phyloP scores from a whole-genome alignment of 1,140 invertebrate species.

The Tyrophagus putrescentiae region DNA sequence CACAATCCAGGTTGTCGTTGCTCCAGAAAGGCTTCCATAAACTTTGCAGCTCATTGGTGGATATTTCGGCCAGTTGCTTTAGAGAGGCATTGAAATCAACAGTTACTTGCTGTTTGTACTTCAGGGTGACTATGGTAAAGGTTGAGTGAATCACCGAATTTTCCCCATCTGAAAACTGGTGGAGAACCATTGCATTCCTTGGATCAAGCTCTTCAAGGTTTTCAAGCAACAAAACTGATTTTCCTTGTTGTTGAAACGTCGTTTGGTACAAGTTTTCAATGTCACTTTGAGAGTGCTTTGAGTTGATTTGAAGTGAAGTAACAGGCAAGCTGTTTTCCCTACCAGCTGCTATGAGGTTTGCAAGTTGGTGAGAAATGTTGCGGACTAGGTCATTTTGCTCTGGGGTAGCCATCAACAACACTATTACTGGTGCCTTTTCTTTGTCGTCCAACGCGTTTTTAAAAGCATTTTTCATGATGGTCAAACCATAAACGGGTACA shows the following conservation, averaged over 20 bases:
- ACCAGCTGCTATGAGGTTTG: not conserved
- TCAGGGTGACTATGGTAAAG: not conserved
- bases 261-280: not conserved
- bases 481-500: too few species aligned
- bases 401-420: not conserved
- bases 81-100: not conserved
- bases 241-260: not conserved
- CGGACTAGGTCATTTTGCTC: not conserved
- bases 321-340: not conserved
- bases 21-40: not conserved
- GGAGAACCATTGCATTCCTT: not conserved
- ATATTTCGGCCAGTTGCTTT: not conserved
- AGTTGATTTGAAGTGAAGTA: not conserved
- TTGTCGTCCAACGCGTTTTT: not conserved
- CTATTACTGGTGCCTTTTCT: not conserved
- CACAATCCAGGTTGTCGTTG: not conserved
- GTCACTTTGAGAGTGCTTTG: not conserved
- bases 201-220: not conserved
- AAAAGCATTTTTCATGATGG: too few species aligned
- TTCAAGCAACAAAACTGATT: not conserved
- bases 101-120: not conserved
- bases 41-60: not conserved
- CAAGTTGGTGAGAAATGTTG: not conserved
- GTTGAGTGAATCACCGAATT: not conserved
- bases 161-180: not conserved